These are phyloP conservation scores for Hermaeophaga mercurialis DNA, from an alignment of 2,888 invertebrate species.

Conservation along the genomic window DNA sequence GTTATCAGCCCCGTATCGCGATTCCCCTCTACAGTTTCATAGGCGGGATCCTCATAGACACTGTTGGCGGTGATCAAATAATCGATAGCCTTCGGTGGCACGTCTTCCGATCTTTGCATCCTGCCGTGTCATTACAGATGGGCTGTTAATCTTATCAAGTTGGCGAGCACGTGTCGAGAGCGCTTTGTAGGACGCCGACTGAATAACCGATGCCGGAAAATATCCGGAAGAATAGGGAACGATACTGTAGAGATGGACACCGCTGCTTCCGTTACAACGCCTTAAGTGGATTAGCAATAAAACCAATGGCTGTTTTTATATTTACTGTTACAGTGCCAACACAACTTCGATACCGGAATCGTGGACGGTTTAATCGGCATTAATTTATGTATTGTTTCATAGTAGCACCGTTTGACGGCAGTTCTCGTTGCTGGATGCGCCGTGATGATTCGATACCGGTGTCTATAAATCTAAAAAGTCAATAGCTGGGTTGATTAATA, in stretches of 20 bases:
- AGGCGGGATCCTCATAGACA: constrained; percentile 40
- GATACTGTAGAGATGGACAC: constrained; percentile 24
- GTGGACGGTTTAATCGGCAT: no score
- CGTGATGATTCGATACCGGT: no score
- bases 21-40: background rate
- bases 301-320: no score
- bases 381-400: no score
- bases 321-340: no score
- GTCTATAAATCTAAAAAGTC: no score
- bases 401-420: no score
- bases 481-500: no score
- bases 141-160: constrained; percentile 50
- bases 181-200: constrained; percentile 44
- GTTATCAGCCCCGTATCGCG: constrained; percentile 37
- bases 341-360: no score
- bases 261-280: no score
- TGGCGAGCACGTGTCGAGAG: constrained; percentile 48
- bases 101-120: constrained; percentile 50
- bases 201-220: constrained; percentile 44
- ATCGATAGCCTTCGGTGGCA: constrained; percentile 45
- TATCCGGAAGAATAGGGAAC: constrained; percentile 45
- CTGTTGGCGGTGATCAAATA: constrained; percentile 40
- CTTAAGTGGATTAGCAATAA: no score
- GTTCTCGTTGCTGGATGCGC: no score
- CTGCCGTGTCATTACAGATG: constrained; percentile 49